Percentiles rank a stretch among this genome's conserved stretches.
Conservation (phyloP, 2,888 invertebrate species). For the Hecatera dysodea region DNA sequence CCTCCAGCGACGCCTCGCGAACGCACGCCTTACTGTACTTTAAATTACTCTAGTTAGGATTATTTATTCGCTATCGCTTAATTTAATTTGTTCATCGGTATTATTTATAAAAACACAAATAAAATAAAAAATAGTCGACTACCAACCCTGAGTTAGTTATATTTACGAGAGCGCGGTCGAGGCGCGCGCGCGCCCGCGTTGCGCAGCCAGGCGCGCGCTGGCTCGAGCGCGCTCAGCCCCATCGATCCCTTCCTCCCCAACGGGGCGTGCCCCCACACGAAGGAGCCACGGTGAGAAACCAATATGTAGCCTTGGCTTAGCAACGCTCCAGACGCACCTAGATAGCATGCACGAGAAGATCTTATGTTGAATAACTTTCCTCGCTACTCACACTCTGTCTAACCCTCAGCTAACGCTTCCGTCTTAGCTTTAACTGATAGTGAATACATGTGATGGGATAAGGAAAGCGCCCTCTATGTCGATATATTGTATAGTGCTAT, state of each 20-base stretch:
- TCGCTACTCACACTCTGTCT: slow-evolving; percentile 85
- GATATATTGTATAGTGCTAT: slow-evolving; percentile 80
- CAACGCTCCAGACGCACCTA: slow-evolving; percentile 87
- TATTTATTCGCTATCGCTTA: slow-evolving; percentile 90
- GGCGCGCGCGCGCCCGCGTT: slow-evolving; percentile 71
- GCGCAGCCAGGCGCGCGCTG: slow-evolving; percentile 75
- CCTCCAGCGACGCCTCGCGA: slow-evolving; percentile 88
- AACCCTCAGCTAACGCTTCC: slow-evolving; percentile 87
- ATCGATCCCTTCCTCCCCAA: slow-evolving; percentile 79
- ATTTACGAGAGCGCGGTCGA: slow-evolving; percentile 80
- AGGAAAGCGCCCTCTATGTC: slow-evolving; percentile 93
- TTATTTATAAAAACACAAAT: slow-evolving; percentile 84
- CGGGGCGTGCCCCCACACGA: slow-evolving; percentile 84
- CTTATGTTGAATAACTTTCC: slow-evolving; percentile 86
- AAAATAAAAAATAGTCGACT: slow-evolving; percentile 89
- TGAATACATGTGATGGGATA: slow-evolving; percentile 92
- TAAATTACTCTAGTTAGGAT: slow-evolving; percentile 89
- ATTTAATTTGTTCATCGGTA: slow-evolving; percentile 90
- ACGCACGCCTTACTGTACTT: slow-evolving; percentile 88
- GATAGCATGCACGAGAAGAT: slow-evolving; percentile 83
- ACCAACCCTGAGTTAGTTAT: slow-evolving; percentile 84
- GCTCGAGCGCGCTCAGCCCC: slow-evolving; percentile 78
- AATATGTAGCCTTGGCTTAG: slow-evolving; percentile 89
- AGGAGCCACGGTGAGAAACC: slow-evolving; percentile 90
- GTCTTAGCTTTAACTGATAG: slow-evolving; percentile 86